Evolutionary conservation across 2,797 vertebrate species (phyloP), one percentile per base, ranked within the genome.

Genomic region (Notolepis coatsorum): DNA sequence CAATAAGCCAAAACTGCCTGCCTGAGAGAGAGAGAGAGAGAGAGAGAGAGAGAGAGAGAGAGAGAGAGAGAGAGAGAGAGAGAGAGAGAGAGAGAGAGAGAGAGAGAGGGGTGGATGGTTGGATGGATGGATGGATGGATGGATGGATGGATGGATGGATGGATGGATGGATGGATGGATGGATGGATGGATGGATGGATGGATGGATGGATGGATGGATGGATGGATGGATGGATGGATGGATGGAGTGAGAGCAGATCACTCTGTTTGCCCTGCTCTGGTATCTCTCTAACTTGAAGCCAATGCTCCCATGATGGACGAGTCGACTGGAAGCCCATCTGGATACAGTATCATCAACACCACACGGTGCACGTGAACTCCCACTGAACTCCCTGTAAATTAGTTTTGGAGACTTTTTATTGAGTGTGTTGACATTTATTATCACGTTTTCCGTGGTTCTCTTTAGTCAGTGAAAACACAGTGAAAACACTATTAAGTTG

Each of bases 351-450:
- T 65, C 54, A 69, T 61, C 80, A 57, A 63, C 68, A 73, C 64
- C 68, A 77, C 74, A 75, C 71, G 74, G 57, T 33, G 54, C 66
- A 50, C 77, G 62, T 61, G 77, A 71, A 69, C 51, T 30, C 57
- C 76, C 49, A 55, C 45, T 63, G n/a, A n/a, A n/a, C 41, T 57
- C 33, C 63, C 56, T 61, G 9, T 21, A 43, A 61, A 69, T 60
- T 66, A 68, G 62, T 62, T 65, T 39, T n/a, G 13, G 46, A 46
- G 13, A 65, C 52, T 30, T 52, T 46, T 61, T 38, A 41, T 58
- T 18, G 38, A 64, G 67, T 12, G 31, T 35, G 31, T 62, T 71
- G 55, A 73, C 12, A 2, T 81, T 62, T 15, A 5, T 51, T 69
- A 65, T 77, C 47, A 54, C 25, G 7, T 68, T 59, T 56, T 35